A percentile compares a stretch with the other conserved stretches of the same genome.
These are phyloP conservation scores for Thelaira solivaga DNA, from an alignment of 2,888 invertebrate genomes.

Conservation along the genomic window DNA sequence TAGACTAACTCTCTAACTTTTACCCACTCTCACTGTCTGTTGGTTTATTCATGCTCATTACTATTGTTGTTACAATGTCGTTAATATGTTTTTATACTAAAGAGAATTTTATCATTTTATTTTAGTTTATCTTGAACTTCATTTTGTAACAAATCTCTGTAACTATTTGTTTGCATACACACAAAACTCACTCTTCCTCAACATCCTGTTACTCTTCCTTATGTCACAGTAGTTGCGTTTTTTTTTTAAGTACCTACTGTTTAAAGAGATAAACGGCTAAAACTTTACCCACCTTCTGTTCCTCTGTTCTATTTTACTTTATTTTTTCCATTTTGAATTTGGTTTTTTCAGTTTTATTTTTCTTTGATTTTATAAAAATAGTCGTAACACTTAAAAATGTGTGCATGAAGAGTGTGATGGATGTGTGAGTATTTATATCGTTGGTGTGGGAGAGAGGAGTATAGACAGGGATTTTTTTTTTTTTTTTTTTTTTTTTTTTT, in stretches of 20 bases:
- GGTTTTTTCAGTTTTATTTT: constrained; percentile 19
- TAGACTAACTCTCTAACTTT: constrained; percentile 15
- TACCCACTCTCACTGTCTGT: constrained; percentile 28
- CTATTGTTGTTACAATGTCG: constrained; percentile 33
- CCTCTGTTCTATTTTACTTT: neutral
- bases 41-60: neutral
- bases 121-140: constrained; percentile 52
- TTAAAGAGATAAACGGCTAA: constrained; percentile 28
- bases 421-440: neutral
- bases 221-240: constrained; percentile 4
- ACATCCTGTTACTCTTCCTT: constrained; percentile 16
- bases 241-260: neutral
- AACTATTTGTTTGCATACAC: constrained; percentile 3
- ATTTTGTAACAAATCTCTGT: constrained; percentile 43
- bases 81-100: constrained; percentile 24
- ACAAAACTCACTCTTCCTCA: constrained; percentile 21
- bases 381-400: constrained; percentile 30
- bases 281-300: neutral
- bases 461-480: neutral
- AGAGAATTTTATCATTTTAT: constrained; percentile 39
- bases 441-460: neutral
- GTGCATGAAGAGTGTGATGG: neutral
- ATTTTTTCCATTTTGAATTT: constrained; percentile 28
- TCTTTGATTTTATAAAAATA: constrained; percentile 46
- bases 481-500: no score